These are phyloP conservation scores for Podarcis cretensis DNA, from an alignment of 2,113 vertebrate species.

Conservation along the genomic window DNA sequence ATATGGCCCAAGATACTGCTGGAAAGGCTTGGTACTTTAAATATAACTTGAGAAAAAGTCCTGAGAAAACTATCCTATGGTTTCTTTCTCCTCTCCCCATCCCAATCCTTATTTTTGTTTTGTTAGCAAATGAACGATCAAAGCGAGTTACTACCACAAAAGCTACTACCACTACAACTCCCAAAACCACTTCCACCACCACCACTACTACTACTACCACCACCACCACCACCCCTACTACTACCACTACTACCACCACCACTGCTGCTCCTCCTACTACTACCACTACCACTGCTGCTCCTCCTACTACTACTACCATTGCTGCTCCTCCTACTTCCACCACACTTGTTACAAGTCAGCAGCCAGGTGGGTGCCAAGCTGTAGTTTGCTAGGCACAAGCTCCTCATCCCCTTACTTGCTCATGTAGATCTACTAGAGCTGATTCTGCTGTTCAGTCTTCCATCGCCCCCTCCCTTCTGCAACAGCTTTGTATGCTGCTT, in stretches of 20 bases:
- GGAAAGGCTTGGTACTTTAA: background rate
- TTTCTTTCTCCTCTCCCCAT: background rate
- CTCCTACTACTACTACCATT: background rate
- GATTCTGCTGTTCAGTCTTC: fast-evolving
- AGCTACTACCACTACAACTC: slow-evolving; percentile 8
- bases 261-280: background rate
- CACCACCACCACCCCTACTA: fast-evolving
- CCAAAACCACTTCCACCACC: fast-evolving
- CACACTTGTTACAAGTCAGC: slow-evolving; percentile 41
- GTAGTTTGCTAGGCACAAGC: background rate
- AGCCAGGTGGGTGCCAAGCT: slow-evolving; percentile 74
- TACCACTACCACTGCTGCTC: background rate
- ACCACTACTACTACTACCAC: background rate
- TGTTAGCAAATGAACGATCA: slow-evolving; percentile 44
- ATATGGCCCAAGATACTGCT: background rate
- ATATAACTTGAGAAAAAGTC: background rate
- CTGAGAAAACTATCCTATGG: background rate
- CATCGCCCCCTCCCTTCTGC: background rate
- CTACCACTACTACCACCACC: background rate
- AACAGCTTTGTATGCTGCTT: background rate
- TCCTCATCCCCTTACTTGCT: fast-evolving
- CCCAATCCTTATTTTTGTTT: slow-evolving; percentile 42
- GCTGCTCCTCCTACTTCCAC: background rate
- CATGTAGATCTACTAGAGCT: background rate
- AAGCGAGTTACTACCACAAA: slow-evolving; percentile 25